Evolutionary conservation across 1,140 invertebrate species (phyloP).

Genomic region (Linepithema humile): DNA sequence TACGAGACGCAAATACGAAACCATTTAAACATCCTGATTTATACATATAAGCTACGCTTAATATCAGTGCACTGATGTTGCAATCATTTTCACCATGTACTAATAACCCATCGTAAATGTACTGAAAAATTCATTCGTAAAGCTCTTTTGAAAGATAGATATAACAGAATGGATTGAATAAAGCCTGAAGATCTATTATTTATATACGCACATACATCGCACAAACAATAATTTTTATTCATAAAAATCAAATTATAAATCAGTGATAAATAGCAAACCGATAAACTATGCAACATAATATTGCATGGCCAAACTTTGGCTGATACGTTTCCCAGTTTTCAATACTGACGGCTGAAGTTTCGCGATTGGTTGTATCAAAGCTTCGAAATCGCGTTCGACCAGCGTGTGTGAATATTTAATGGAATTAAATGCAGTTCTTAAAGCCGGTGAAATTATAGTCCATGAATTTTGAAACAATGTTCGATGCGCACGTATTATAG

Average conservation of each 20-base stretch:
- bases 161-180: neutral
- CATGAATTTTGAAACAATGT: conserved; percentile 26
- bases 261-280: neutral
- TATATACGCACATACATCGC: neutral
- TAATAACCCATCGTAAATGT: neutral
- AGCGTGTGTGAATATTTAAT: conserved; percentile 42
- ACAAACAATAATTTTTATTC: conserved; percentile 13
- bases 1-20: neutral
- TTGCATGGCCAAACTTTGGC: neutral
- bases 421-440: conserved; percentile 44
- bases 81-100: neutral
- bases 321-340: neutral
- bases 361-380: neutral
- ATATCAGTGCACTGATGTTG: neutral
- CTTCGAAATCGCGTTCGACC: conserved; percentile 20
- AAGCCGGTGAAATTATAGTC: conserved; percentile 34
- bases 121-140: conserved; percentile 4
- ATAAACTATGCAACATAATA: neutral
- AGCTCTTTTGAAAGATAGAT: neutral
- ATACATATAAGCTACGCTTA: neutral
- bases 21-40: neutral
- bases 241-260: neutral
- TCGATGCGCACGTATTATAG: neutral
- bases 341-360: neutral
- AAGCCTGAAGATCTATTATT: neutral